These are phyloP conservation scores for Cheilosia soror DNA, from an alignment of 2,888 invertebrate species.

Conservation along the genomic window DNA sequence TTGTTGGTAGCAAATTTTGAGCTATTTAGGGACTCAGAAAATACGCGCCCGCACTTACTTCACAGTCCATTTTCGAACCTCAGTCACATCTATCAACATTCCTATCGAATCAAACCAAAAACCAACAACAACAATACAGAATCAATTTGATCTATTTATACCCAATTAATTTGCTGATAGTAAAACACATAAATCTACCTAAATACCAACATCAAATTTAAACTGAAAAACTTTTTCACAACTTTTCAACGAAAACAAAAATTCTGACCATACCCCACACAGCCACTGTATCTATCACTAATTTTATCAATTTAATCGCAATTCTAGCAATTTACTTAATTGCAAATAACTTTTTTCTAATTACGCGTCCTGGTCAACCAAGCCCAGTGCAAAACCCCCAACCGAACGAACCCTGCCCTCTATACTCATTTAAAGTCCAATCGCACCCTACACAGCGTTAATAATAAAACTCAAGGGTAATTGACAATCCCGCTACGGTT, in stretches of 20 bases:
- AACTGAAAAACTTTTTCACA: not conserved
- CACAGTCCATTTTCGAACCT: too few relatives aligned
- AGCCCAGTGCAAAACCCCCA: not conserved
- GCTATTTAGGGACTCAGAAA: too few relatives aligned
- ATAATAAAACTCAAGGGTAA: constrained; percentile 37
- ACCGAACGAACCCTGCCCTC: not conserved
- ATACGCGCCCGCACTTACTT: too few relatives aligned
- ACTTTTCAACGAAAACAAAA: too few relatives aligned
- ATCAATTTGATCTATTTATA: too few relatives aligned
- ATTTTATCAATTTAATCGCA: constrained; percentile 59
- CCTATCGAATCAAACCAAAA: too few relatives aligned
- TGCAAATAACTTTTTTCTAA: constrained; percentile 39
- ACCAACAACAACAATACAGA: too few relatives aligned
- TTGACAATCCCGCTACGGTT: constrained; percentile 40
- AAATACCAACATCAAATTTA: not conserved
- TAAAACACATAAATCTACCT: not conserved
- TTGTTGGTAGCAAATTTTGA: too few relatives aligned
- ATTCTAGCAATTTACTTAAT: constrained; percentile 51
- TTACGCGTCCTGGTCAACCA: not conserved
- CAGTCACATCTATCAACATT: too few relatives aligned
- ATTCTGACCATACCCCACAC: not conserved
- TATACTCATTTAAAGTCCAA: too few relatives aligned
- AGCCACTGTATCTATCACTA: constrained; percentile 7
- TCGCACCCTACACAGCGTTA: constrained; percentile 1
- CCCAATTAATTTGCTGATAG: too few relatives aligned